Percentiles rank a stretch among this genome's conserved stretches.
Conservation (phyloP, 30 jellyfish, hydroid and myxozoan species). For the Chrysaora quinquecirrha region DNA sequence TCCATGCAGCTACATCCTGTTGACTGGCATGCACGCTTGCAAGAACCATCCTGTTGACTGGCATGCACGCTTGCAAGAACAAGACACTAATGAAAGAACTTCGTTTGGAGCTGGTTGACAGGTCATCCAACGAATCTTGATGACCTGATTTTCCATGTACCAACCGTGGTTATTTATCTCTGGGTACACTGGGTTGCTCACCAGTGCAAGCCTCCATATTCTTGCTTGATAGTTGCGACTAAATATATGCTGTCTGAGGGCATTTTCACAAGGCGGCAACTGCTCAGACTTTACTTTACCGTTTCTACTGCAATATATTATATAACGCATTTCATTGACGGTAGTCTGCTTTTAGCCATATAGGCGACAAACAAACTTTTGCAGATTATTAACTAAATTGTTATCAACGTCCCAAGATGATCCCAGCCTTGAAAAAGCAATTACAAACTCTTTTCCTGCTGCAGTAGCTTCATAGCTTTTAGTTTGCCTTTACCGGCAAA, state of each 20-base stretch:
- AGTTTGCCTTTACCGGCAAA: neutral
- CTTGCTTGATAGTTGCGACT: neutral
- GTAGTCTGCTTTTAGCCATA: neutral
- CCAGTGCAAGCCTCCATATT: neutral
- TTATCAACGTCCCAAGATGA: neutral
- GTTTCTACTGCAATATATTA: neutral
- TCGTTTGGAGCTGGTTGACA: neutral
- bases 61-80: neutral
- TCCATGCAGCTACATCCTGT: too few relatives aligned
- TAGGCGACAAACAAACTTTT: neutral
- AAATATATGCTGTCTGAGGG: neutral
- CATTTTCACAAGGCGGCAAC: neutral
- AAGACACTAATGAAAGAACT: neutral
- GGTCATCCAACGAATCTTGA: neutral
- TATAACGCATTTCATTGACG: neutral
- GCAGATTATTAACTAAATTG: neutral
- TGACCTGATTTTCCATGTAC: neutral
- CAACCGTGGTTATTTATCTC: too few relatives aligned
- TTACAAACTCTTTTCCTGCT: neutral
- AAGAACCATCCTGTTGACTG: too few relatives aligned
- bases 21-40: too few relatives aligned
- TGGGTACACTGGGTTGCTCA: too few relatives aligned
- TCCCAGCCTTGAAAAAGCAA: neutral
- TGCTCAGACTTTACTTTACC: neutral
- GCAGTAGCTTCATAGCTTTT: neutral